Evolutionary conservation across 2,797 vertebrate genomes (phyloP).

Genomic region (Diglossa cyanea): DNA sequence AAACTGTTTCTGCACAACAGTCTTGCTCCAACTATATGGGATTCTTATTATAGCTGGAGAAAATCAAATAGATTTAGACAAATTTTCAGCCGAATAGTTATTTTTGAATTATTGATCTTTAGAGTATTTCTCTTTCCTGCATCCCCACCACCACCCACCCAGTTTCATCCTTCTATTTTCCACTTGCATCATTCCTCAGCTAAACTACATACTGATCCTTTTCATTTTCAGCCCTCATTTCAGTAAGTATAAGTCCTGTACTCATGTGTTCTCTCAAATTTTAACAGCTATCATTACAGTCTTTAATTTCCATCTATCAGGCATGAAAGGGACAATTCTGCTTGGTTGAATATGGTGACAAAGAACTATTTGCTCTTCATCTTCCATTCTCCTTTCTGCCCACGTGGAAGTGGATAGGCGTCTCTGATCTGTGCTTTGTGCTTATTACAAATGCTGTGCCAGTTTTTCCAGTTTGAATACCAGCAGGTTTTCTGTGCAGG

Average conservation of each 20-base stretch:
- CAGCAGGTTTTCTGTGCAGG: not conserved
- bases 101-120: not conserved
- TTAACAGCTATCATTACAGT: not conserved
- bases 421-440: not conserved
- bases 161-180: not conserved
- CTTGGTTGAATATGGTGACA: not conserved
- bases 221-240: not conserved
- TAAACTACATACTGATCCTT: not conserved
- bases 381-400: not conserved
- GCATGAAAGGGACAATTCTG: not conserved
- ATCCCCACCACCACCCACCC: no score
- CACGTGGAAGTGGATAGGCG: not conserved
- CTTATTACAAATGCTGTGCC: not conserved
- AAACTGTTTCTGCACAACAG: not conserved
- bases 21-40: not conserved
- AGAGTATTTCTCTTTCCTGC: not conserved
- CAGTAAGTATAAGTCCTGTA: not conserved
- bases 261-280: not conserved
- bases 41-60: not conserved
- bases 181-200: not conserved
- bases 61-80: not conserved
- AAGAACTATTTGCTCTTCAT: not conserved
- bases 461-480: not conserved
- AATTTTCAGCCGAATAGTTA: not conserved
- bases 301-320: not conserved